Evolutionary conservation across 2,797 vertebrate genomes (phyloP).

Genomic region (Philypnodon macrostomus): DNA sequence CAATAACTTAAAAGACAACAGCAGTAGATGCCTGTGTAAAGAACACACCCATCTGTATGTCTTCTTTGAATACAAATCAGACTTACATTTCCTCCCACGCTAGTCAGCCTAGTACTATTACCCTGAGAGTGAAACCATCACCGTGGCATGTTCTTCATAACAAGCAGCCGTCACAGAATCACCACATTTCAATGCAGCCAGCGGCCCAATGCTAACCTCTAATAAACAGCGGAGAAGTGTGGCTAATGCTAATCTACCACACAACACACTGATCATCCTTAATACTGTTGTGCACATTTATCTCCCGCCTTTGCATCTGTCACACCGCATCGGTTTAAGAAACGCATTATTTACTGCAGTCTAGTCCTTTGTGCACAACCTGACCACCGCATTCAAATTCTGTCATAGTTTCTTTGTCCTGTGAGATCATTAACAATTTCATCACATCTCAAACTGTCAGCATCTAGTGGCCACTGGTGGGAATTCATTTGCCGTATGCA

Average conservation of each 20-base stretch:
- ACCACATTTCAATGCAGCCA: slow-evolving; percentile 23
- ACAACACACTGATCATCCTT: slow-evolving; percentile 26
- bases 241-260: slow-evolving; percentile 45
- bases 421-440: slow-evolving; percentile 31
- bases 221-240: slow-evolving; percentile 29
- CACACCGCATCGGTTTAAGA: slow-evolving; percentile 11
- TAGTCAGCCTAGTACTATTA: slow-evolving; percentile 30
- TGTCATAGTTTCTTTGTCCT: slow-evolving; percentile 7
- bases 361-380: slow-evolving; percentile 31
- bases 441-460: slow-evolving; percentile 18
- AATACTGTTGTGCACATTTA: slow-evolving; percentile 32
- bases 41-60: slow-evolving; percentile 12
- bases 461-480: background rate
- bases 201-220: slow-evolving; percentile 5
- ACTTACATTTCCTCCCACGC: slow-evolving; percentile 17
- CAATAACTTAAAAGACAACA: slow-evolving; percentile 5
- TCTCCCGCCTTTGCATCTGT: slow-evolving; percentile 32
- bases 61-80: slow-evolving; percentile 14
- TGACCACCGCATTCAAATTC: slow-evolving; percentile 34
- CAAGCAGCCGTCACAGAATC: slow-evolving; percentile 29
- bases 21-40: slow-evolving; percentile 11
- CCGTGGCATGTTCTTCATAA: slow-evolving; percentile 31
- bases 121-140: slow-evolving; percentile 21
- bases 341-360: slow-evolving; percentile 37
- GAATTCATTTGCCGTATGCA: slow-evolving; percentile 37